Conservation (phyloP, 2,797 vertebrate genomes). For the Gymnothorax reevesii region DNA sequence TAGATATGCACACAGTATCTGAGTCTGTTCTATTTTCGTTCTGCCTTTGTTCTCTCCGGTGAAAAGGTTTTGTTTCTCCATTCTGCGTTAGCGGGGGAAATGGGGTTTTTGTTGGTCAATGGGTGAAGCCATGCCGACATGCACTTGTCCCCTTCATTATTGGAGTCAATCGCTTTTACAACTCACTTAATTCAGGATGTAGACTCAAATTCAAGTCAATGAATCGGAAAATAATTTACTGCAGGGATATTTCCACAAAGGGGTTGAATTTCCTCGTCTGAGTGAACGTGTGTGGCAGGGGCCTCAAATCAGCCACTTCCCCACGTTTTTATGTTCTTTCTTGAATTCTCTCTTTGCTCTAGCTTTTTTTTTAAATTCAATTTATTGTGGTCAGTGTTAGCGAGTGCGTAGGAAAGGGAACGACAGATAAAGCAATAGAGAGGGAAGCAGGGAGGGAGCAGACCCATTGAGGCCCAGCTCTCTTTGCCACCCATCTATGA, state of each 20-base stretch:
- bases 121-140: not conserved
- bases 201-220: not conserved
- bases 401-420: not conserved
- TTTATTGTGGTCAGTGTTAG: not conserved
- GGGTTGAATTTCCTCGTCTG: not conserved
- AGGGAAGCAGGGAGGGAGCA: not conserved
- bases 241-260: too few relatives aligned
- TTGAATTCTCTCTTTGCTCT: not conserved
- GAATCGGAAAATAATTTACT: not conserved
- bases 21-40: not conserved
- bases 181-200: not conserved
- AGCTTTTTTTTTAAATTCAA: not conserved
- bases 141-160: not conserved
- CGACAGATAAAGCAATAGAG: not conserved
- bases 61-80: not conserved
- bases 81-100: not conserved
- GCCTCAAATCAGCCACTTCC: too few relatives aligned
- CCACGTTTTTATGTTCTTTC: not conserved
- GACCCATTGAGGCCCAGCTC: not conserved
- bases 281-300: not conserved
- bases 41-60: not conserved
- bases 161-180: too few relatives aligned
- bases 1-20: not conserved
- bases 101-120: not conserved
- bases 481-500: not conserved